Conservation (phyloP, 2,113 vertebrate genomes). For the Rhabdomys dilectus region DNA sequence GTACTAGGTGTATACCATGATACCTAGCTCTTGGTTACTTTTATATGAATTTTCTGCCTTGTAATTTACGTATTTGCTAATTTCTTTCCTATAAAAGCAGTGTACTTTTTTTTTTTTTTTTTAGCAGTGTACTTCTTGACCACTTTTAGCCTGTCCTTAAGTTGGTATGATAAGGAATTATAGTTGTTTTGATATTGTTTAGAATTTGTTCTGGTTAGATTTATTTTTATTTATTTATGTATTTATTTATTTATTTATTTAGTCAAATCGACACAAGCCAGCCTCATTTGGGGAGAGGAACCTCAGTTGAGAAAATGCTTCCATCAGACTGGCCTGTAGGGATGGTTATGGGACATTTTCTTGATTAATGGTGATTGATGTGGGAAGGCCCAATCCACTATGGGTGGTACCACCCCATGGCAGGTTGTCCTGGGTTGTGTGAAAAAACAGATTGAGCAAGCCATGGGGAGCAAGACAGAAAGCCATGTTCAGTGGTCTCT, state of each 20-base stretch:
- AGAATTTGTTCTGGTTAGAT: not conserved
- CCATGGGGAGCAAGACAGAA: not conserved
- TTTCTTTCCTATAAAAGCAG: conserved; percentile 50
- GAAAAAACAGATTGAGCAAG: not conserved
- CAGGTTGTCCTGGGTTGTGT: not conserved
- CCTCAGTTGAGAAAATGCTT: not conserved
- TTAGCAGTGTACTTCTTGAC: conserved; percentile 27
- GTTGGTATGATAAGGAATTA: not conserved
- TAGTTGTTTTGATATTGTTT: not conserved
- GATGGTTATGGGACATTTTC: not conserved
- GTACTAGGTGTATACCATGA: not conserved
- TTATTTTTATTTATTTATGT: too few species aligned
- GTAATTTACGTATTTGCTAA: conserved; percentile 48
- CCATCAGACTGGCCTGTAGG: not conserved
- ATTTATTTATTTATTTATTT: too few species aligned
- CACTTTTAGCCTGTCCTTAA: not conserved
- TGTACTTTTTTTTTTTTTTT: conserved; percentile 44
- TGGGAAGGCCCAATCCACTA: not conserved
- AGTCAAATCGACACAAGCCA: not conserved
- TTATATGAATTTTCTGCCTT: conserved; percentile 45
- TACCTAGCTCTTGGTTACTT: not conserved
- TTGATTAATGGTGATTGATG: not conserved
- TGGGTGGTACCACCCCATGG: not conserved
- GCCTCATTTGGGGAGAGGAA: not conserved
- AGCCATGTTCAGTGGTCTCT: not conserved